Conservation (phyloP, 2,113 vertebrate species). For the Halichoerus grypus region DNA sequence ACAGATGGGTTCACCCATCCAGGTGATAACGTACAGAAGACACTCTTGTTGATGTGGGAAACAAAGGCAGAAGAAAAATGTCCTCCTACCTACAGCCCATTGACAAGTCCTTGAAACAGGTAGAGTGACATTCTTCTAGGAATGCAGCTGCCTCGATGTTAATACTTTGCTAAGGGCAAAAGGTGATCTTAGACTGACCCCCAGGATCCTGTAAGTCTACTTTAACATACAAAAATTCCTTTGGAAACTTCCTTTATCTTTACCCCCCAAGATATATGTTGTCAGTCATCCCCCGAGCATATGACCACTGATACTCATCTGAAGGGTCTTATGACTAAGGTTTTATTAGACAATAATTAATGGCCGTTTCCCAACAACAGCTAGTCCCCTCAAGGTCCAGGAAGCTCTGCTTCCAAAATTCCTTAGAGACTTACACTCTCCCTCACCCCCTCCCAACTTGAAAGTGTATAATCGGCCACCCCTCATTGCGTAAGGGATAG, state of each 20-base stretch:
- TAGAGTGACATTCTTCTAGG: background rate
- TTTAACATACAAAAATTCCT: background rate
- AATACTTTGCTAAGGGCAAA: background rate
- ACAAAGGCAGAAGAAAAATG: background rate
- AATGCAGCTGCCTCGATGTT: background rate
- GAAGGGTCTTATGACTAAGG: background rate
- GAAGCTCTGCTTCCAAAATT: background rate
- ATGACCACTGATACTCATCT: background rate
- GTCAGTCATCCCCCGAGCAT: background rate
- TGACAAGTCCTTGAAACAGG: background rate
- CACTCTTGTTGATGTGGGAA: background rate
- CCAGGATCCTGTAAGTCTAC: background rate
- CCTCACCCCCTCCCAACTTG: background rate
- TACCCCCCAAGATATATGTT: background rate
- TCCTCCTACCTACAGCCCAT: background rate
- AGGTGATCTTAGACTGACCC: background rate
- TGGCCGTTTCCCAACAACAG: background rate
- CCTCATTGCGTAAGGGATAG: background rate
- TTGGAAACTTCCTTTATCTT: background rate
- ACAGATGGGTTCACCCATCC: background rate
- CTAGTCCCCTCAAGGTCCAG: background rate
- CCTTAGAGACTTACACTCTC: background rate
- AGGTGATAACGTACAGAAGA: background rate
- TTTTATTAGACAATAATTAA: background rate
- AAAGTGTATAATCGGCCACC: background rate